Evolutionary conservation across 2,797 vertebrate species (phyloP).

Genomic region (Pseudotriccus pelzelni): DNA sequence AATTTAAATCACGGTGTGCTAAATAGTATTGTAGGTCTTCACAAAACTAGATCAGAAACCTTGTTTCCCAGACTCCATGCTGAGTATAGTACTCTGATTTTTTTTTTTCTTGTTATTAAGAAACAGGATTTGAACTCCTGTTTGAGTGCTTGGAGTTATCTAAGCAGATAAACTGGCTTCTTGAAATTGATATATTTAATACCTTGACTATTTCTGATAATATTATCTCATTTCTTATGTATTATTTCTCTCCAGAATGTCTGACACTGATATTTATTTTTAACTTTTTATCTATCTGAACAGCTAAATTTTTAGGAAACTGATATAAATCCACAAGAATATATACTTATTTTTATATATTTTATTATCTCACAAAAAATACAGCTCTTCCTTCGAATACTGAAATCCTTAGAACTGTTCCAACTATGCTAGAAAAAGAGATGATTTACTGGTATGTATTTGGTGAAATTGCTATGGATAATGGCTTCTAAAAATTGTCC

Average conservation of each 20-base stretch:
- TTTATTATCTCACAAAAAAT: not conserved
- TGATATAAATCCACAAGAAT: not conserved
- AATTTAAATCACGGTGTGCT: not conserved
- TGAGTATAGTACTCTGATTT: not conserved
- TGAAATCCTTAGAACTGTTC: not conserved
- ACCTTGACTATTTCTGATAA: not conserved
- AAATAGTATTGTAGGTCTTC: not conserved
- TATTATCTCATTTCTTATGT: not conserved
- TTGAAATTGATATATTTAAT: not conserved
- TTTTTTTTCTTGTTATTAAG: not conserved
- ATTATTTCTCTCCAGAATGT: not conserved
- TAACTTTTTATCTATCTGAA: not conserved
- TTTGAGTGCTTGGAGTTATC: not conserved
- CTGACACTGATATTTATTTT: not conserved
- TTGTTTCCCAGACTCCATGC: not conserved
- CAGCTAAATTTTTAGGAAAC: not conserved
- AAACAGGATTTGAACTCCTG: not conserved
- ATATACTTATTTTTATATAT: not conserved
- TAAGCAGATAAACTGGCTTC: not conserved
- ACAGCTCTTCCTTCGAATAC: not conserved
- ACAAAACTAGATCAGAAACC: not conserved
- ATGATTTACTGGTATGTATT: not conserved
- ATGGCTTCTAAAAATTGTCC: not conserved
- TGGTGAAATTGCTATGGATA: not conserved
- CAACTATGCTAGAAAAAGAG: not conserved